Conservation (phyloP, 2,797 vertebrate species). For the Paguma larvata region DNA sequence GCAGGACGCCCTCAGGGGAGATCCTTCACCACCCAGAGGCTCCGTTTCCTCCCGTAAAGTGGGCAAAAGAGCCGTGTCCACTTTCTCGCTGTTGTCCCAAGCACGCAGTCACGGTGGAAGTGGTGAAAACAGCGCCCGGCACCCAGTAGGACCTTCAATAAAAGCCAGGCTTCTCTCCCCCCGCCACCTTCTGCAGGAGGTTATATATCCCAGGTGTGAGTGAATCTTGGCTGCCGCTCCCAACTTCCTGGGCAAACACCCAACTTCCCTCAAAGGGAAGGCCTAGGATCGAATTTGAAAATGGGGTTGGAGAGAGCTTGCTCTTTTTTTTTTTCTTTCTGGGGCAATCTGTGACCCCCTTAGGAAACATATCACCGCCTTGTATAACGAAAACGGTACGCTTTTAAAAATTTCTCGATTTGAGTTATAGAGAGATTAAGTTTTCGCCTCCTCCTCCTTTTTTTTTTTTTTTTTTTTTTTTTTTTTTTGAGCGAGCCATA, state of each 20-base stretch:
- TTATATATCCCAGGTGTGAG: conserved; percentile 19
- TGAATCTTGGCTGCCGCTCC: conserved; percentile 12
- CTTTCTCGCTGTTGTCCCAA: not conserved
- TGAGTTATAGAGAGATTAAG: conserved; percentile 33
- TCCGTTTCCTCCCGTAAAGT: not conserved
- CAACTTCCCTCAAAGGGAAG: conserved; percentile 55
- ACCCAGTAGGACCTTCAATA: not conserved
- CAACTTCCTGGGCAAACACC: conserved; percentile 12
- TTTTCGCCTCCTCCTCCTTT: not conserved
- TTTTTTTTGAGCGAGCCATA: conserved; percentile 66
- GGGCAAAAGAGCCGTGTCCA: not conserved
- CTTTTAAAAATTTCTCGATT: not conserved
- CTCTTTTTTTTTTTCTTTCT: not conserved
- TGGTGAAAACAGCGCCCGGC: not conserved
- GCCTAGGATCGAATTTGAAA: conserved; percentile 12
- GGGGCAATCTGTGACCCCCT: not conserved
- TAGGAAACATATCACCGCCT: conserved; percentile 15
- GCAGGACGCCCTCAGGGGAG: not conserved
- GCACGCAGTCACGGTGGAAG: not conserved
- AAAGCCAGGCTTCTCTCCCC: not conserved
- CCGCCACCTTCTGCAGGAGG: not conserved
- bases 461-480: not conserved
- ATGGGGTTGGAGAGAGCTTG: not conserved
- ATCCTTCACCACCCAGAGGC: not conserved
- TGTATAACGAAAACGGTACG: not conserved